Evolutionary conservation across 2,113 vertebrate genomes (phyloP).

Genomic region (Aptenodytes forsteri): DNA sequence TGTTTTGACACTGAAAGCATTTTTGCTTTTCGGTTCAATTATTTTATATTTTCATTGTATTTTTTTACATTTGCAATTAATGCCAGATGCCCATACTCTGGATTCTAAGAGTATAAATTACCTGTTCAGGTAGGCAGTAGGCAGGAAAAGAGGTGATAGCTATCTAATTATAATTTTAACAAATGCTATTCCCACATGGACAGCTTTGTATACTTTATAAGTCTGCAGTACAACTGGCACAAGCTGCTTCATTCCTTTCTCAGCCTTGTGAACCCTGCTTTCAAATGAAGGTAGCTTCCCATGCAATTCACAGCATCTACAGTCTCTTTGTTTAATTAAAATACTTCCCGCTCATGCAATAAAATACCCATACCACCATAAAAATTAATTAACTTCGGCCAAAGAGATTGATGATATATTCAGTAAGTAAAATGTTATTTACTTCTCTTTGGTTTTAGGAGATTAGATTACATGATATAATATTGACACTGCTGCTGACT

Average conservation of each 20-base stretch:
- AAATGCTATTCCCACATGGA: not conserved
- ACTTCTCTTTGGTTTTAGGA: not conserved
- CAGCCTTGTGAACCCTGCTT: not conserved
- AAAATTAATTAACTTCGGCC: constrained; percentile 76
- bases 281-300: not conserved
- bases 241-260: not conserved
- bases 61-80: not conserved
- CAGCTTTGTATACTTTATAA: not conserved
- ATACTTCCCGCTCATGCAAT: constrained; percentile 50
- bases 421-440: constrained; percentile 64
- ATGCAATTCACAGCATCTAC: constrained; percentile 67
- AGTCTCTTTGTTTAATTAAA: constrained; percentile 79
- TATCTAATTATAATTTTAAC: not conserved
- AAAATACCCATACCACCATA: constrained; percentile 63
- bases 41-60: not conserved
- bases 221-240: not conserved
- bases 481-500: not conserved
- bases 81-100: not conserved
- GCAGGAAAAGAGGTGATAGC: not conserved
- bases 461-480: constrained; percentile 15
- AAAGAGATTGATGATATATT: constrained; percentile 62
- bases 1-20: not conserved
- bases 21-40: not conserved
- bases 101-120: not conserved
- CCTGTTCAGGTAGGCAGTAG: not conserved